Percentiles rank a stretch among this genome's conserved stretches.
Conservation (phyloP, 2,113 vertebrate genomes). For the Naja naja region DNA sequence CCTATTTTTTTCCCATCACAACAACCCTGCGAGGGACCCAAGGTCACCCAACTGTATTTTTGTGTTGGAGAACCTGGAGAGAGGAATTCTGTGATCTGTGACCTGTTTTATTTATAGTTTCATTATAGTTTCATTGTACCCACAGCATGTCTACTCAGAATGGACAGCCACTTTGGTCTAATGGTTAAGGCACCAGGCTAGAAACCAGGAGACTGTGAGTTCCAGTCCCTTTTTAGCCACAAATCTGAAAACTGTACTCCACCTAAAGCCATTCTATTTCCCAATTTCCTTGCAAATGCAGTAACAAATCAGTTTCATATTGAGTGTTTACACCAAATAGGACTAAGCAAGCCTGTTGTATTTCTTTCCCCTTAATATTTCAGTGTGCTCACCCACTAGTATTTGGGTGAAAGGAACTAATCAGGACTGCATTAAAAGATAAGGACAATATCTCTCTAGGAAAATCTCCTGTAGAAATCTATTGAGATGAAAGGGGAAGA, state of each 20-base stretch:
- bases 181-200: not conserved
- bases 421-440: not conserved
- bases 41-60: no score
- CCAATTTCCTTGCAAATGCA: not conserved
- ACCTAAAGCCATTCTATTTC: not conserved
- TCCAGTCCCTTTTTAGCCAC: not conserved
- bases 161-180: not conserved
- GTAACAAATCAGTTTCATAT: not conserved
- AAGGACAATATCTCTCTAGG: not conserved
- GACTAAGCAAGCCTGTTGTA: not conserved
- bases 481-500: not conserved
- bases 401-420: not conserved
- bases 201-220: not conserved
- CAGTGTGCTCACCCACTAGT: not conserved
- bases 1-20: no score
- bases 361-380: not conserved
- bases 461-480: not conserved
- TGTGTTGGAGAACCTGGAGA: no score
- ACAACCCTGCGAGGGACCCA: no score
- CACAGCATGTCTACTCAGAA: no score
- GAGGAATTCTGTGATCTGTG: no score
- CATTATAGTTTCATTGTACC: no score
- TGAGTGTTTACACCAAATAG: not conserved
- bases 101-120: no score
- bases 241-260: not conserved